Conservation (phyloP, 37 sponge, comb jelly and placozoan genomes). For the Chondrilla cf. caribensis region DNA sequence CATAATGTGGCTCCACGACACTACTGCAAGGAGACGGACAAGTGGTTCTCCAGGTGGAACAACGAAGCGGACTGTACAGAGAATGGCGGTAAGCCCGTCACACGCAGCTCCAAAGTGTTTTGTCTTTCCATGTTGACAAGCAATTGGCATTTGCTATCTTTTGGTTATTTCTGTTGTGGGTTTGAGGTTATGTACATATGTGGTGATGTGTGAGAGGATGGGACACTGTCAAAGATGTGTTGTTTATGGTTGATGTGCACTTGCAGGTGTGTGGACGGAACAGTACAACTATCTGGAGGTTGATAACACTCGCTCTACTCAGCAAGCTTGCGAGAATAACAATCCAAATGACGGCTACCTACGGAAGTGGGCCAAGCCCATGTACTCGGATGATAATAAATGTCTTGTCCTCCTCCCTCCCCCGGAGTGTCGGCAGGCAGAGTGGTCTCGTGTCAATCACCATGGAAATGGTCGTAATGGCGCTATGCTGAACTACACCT, state of each 20-base stretch:
- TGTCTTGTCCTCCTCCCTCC: conserved; percentile 68
- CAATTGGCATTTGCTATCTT: not conserved
- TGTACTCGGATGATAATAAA: not conserved
- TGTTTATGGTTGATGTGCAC: too few species aligned
- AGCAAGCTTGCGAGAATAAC: conserved; percentile 33
- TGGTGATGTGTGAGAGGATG: too few species aligned
- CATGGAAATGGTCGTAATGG: conserved; percentile 94
- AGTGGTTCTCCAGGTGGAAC: conserved; percentile 56
- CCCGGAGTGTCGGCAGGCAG: conserved; percentile 72
- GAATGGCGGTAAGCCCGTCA: conserved; percentile 56
- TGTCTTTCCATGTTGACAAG: too few species aligned
- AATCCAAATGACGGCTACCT: conserved; percentile 34
- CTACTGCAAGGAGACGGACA: conserved; percentile 62
- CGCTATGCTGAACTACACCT: conserved; percentile 76
- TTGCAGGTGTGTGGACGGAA: conserved; percentile 59
- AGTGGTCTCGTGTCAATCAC: conserved; percentile 95
- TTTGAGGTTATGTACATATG: not conserved
- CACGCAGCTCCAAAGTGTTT: too few species aligned
- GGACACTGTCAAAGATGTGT: too few species aligned
- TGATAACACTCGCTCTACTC: not conserved
- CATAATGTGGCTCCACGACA: conserved; percentile 76
- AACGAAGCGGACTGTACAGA: conserved; percentile 66
- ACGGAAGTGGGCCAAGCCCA: conserved; percentile 53
- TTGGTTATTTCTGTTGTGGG: not conserved
- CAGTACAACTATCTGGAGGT: conserved; percentile 79